Evolutionary conservation across 1,140 invertebrate species (phyloP).

Genomic region (Sminthurinus signatus): DNA sequence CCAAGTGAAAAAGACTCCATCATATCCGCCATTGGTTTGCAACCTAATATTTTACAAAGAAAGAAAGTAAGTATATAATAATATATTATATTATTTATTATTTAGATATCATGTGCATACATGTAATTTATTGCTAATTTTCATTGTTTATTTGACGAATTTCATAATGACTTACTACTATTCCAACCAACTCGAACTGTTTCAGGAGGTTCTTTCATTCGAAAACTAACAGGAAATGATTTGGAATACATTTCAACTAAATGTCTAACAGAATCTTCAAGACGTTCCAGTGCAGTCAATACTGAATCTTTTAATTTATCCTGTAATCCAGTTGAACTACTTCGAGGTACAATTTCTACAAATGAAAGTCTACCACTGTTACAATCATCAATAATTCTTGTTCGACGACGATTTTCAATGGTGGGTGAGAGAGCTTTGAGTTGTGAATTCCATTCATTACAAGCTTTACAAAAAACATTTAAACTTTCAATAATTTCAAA

Average conservation of each 20-base stretch:
- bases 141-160: no score
- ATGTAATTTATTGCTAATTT: no score
- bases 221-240: constrained; percentile 77
- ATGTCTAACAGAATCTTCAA: constrained; percentile 64
- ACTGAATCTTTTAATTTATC: constrained; percentile 22
- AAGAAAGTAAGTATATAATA: no score
- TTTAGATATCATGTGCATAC: no score
- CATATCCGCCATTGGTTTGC: constrained; percentile 57
- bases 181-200: neutral
- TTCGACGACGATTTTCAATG: constrained; percentile 15
- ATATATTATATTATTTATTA: no score
- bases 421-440: constrained; percentile 10
- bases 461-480: constrained; percentile 61
- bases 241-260: constrained; percentile 73
- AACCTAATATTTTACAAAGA: constrained; percentile 53
- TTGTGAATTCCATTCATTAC: constrained; percentile 43
- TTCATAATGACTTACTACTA: neutral
- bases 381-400: constrained; percentile 27
- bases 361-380: constrained; percentile 24
- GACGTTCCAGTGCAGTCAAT: constrained; percentile 50
- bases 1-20: constrained; percentile 72
- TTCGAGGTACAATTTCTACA: constrained; percentile 28
- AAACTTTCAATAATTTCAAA: constrained; percentile 69
- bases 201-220: constrained; percentile 49
- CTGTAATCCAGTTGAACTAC: neutral